Evolutionary conservation across 2,888 invertebrate species (phyloP), one percentile per base, ranked within the genome.

Genomic region (Drosophila acutilabella): DNA sequence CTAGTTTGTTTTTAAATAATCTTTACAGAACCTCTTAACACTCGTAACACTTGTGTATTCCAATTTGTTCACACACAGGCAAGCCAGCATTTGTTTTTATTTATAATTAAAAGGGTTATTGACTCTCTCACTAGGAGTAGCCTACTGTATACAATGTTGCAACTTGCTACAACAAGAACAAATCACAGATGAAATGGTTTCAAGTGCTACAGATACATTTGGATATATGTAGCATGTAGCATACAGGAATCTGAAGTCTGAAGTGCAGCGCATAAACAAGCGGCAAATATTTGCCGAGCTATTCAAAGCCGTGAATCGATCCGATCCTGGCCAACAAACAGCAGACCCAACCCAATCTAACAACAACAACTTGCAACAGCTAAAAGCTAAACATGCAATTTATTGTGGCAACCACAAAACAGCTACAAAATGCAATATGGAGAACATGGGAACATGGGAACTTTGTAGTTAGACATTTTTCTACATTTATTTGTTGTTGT

Each of bases 361-460:
- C 40, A 62, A 48, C 38, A 36, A 50, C 18, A 52, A 38, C 52
- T 16, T 51, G 64, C 80, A 74, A 62, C 78, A 74, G 76, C 80
- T 54, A 69, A 52, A 69, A 53, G 30, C 72, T 53, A 42, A 67
- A 65, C 64, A 71, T 71, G 78, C 80, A 72, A 78, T 78, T 80
- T 85, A 80, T 68, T 74, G 78, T 74, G 74, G 71, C 67, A 75
- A 42, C 60, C 52, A 64, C 64, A 50, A 50, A 50, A 45, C 50
- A 52, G 42, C 50, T 44, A 53, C 57, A 66, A 80, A 78, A 80
- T 70, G 75, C 81, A 65, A 62, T 54, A 48, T 68, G 72, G 38
- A 53, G 57, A 77, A 74, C 74, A 81, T 82, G 78, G 57, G 57
- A 77, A 74, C 74, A 81, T 82, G 78, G 73, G 71, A 81, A 79